Conservation (phyloP, 2,113 vertebrate species). For the Silurus glanis region DNA sequence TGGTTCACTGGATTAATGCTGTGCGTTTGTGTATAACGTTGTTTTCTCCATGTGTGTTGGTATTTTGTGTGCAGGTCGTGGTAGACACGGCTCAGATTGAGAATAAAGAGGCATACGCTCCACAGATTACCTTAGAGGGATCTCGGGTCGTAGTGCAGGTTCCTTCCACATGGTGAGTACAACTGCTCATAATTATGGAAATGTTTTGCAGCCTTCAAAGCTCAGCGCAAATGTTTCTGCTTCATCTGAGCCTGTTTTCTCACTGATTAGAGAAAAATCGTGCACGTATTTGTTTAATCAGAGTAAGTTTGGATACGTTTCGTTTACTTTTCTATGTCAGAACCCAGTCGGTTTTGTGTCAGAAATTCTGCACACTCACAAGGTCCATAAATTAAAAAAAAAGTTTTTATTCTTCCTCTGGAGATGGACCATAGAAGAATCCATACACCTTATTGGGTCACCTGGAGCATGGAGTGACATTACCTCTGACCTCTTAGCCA, state of each 20-base stretch:
- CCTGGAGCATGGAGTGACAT: not conserved
- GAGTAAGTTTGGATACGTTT: not conserved
- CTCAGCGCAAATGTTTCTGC: not conserved
- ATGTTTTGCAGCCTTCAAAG: not conserved
- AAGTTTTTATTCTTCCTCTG: not conserved
- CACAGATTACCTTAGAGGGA: slow-evolving; percentile 95
- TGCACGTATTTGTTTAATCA: not conserved
- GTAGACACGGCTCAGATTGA: slow-evolving; percentile 98
- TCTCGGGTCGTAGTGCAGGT: slow-evolving; percentile 94
- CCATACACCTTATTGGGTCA: not conserved
- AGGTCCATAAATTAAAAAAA: not conserved
- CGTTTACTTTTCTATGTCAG: not conserved
- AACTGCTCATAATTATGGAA: not conserved
- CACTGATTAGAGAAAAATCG: not conserved
- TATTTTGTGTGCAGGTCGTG: slow-evolving; percentile 80
- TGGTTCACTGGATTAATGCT: not conserved
- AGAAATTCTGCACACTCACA: not conserved
- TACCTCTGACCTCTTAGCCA: not conserved
- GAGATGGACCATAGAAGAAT: not conserved
- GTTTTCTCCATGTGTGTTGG: slow-evolving; percentile 46
- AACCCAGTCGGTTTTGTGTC: not conserved
- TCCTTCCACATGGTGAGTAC: slow-evolving; percentile 92
- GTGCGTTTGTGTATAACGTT: not conserved
- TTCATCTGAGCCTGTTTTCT: not conserved
- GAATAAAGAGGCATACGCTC: slow-evolving; percentile 97